A percentile compares a stretch with the other conserved stretches of the same genome.
These are phyloP conservation scores for Colaptes auratus DNA, from an alignment of 2,113 vertebrate species.

Conservation along the genomic window DNA sequence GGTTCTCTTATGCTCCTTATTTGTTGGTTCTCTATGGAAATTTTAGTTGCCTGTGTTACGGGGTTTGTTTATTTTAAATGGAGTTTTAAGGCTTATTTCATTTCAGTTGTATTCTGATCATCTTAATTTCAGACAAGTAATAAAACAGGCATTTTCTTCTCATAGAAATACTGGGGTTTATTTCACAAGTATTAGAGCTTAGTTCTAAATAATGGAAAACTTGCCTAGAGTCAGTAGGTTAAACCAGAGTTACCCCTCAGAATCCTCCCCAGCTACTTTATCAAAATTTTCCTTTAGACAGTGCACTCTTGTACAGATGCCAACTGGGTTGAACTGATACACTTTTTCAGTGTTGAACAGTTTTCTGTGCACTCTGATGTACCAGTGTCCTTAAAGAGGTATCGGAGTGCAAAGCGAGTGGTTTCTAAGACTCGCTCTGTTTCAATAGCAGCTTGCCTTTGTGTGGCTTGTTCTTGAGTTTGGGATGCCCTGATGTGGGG, in stretches of 20 bases:
- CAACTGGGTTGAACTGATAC: slow-evolving; percentile 17
- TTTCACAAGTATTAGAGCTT: not conserved
- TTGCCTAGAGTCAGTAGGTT: slow-evolving; percentile 1
- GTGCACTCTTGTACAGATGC: not conserved
- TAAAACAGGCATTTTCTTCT: not conserved
- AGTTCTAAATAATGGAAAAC: slow-evolving; percentile 19
- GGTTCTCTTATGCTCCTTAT: not conserved
- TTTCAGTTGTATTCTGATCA: not conserved
- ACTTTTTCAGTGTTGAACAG: slow-evolving; percentile 15
- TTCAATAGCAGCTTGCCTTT: not conserved
- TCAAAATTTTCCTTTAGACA: slow-evolving; percentile 37
- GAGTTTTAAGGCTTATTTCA: slow-evolving; percentile 3
- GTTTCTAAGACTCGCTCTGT: not conserved
- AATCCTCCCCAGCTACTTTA: slow-evolving; percentile 32
- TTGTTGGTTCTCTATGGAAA: not conserved
- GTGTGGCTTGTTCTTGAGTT: not conserved
- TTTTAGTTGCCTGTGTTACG: not conserved
- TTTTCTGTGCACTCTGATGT: not conserved
- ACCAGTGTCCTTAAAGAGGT: not conserved
- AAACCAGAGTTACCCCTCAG: not conserved
- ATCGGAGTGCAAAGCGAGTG: not conserved
- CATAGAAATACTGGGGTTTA: not conserved
- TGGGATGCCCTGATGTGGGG: not conserved
- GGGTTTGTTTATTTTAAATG: slow-evolving; percentile 34
- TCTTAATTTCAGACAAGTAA: not conserved